Evolutionary conservation across 2,113 vertebrate species (phyloP).

Genomic region (Brachypteracias leptosomus): DNA sequence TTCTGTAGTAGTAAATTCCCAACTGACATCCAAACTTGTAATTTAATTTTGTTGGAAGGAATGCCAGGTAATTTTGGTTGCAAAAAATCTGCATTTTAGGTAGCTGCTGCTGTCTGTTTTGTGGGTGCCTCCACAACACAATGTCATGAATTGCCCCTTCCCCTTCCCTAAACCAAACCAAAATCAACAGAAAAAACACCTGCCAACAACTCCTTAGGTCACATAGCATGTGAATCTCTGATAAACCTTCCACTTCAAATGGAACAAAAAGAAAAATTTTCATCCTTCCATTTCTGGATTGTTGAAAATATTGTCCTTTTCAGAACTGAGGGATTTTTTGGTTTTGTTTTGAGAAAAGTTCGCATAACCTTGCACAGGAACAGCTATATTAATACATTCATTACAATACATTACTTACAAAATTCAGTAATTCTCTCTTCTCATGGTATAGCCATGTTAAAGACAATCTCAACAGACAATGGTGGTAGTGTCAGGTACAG

Average conservation of each 20-base stretch:
- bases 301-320: neutral
- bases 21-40: too few species aligned
- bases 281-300: neutral
- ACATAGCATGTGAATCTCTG: neutral
- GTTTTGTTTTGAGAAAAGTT: neutral
- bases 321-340: neutral
- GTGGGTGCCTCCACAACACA: too few species aligned
- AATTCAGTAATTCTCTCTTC: neutral
- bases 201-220: neutral
- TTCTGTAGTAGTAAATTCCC: too few species aligned
- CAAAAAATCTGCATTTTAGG: too few species aligned
- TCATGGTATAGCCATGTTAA: neutral
- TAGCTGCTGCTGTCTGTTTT: too few species aligned
- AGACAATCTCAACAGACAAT: neutral
- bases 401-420: neutral
- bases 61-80: too few species aligned
- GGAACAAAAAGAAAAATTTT: neutral
- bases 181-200: neutral
- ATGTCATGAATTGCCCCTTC: neutral
- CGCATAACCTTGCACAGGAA: neutral
- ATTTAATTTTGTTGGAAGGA: too few species aligned
- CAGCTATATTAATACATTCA: neutral
- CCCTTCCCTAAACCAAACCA: too few species aligned
- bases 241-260: neutral
- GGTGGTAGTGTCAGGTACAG: neutral